Conservation (phyloP, 2,888 invertebrate species). For the Cephus pygmeus region DNA sequence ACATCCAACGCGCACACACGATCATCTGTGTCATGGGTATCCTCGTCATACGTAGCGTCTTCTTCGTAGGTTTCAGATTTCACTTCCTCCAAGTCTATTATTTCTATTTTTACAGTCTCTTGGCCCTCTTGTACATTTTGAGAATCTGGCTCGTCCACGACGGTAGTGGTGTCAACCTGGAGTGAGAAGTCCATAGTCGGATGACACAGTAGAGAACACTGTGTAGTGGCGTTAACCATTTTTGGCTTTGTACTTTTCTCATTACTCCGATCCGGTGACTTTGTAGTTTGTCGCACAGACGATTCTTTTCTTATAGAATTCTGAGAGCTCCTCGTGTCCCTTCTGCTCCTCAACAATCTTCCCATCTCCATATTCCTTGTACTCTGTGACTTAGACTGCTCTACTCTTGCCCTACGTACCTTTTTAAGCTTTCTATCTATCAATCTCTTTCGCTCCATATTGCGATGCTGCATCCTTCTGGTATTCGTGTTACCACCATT, state of each 20-base stretch:
- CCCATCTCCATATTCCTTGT: background rate
- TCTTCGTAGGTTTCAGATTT: slow-evolving; percentile 39
- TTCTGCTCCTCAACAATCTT: background rate
- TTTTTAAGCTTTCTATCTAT: background rate
- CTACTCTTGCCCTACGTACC: background rate
- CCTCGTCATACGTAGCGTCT: slow-evolving; percentile 19
- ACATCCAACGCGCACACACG: background rate
- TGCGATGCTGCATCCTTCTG: background rate
- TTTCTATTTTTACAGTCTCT: slow-evolving; percentile 33
- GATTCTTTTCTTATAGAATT: slow-evolving; percentile 1
- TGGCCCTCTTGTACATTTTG: slow-evolving; percentile 12
- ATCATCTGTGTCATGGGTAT: slow-evolving; percentile 25
- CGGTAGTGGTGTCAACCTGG: background rate
- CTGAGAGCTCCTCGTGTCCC: background rate
- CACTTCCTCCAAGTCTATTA: slow-evolving; percentile 42
- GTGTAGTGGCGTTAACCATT: slow-evolving; percentile 48
- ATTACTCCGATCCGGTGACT: slow-evolving; percentile 13
- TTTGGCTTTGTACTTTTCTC: slow-evolving; percentile 18
- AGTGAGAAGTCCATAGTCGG: slow-evolving; percentile 5
- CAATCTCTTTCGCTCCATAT: background rate
- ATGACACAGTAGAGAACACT: slow-evolving; percentile 43
- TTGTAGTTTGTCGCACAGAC: background rate
- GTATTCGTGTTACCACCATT: background rate
- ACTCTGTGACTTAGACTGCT: background rate
- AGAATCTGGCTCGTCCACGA: background rate